Evolutionary conservation across 2,113 vertebrate genomes (phyloP), one percentile per base, ranked within the genome.

Genomic region (Xenopus laevis): DNA sequence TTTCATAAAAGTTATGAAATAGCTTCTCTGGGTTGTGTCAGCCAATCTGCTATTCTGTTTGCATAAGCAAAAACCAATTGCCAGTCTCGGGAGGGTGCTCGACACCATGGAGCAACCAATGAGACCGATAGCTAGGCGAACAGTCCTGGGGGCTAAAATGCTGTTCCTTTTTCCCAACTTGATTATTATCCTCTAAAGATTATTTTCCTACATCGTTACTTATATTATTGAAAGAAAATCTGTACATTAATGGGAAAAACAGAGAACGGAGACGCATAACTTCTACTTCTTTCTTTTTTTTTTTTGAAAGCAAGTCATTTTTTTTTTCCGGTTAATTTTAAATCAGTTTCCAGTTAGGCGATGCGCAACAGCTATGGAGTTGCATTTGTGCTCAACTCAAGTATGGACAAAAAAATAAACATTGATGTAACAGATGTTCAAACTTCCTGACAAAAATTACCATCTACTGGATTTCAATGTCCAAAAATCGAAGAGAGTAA

Each of bases 391-490:
- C 65, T 76, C 57, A 77, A 50, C 46, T 60, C 50, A 64, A 70
- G 59, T 27, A 57, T 64, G 74, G 47, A 62, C 59, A 53, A 77
- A 77, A 50, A n/a, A 77, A 77, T 70, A 77, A 77, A 77, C 67
- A 70, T 64, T 77, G 67, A 70, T 77, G 67, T 70, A 70, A 64
- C 74, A 70, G 74, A 77, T 77, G 74, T 70, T 63, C 64, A n/a
- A 77, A 63, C 59, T 70, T 77, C 67, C 67, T 70, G 66, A 68
- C 20, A 45, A 46, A 67, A 70, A 62, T 16, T 46, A 69, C 65
- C 65, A 57, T 70, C 47, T 57, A 63, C 23, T 64, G 59, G 47
- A 30, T 77, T 64, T 45, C 59, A 55, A 23, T 64, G 30, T 70
- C 67, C 46, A 57, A 77, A 58, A 65, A 63, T 21, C 45, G 44